Percentiles rank a stretch among this genome's conserved stretches.
Evolutionary conservation across 1,140 invertebrate species (phyloP).

Genomic region (Nixonia krombeini): DNA sequence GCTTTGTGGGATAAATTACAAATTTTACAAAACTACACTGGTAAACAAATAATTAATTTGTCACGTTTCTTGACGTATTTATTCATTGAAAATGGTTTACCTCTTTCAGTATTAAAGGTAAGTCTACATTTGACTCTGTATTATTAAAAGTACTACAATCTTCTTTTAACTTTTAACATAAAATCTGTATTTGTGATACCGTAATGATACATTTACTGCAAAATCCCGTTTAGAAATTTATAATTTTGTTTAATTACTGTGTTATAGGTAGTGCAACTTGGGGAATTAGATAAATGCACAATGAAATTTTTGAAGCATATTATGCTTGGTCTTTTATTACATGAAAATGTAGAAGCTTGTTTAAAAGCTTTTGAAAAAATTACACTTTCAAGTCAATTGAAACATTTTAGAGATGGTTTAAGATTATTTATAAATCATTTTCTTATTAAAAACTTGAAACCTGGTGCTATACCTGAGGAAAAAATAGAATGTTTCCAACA

Average conservation of each 20-base stretch:
- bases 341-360: constrained; percentile 73
- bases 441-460: constrained; percentile 77
- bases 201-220: not conserved
- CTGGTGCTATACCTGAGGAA: constrained; percentile 67
- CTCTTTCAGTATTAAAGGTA: constrained; percentile 91
- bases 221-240: not conserved
- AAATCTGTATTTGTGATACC: no score
- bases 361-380: constrained; percentile 79
- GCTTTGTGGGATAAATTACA: constrained; percentile 94
- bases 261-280: constrained; percentile 83
- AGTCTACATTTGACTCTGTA: constrained; percentile 42
- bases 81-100: constrained; percentile 83
- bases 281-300: constrained; percentile 80
- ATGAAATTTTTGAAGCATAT: constrained; percentile 81
- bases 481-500: constrained; percentile 72
- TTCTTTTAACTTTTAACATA: no score
- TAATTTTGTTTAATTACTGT: constrained; percentile 9
- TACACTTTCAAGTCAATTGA: constrained; percentile 77
- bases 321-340: constrained; percentile 79
- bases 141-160: constrained; percentile 3
- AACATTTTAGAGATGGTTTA: constrained; percentile 82
- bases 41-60: constrained; percentile 81
- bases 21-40: constrained; percentile 77
- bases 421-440: constrained; percentile 86
- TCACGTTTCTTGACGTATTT: constrained; percentile 85